Evolutionary conservation across 2,888 invertebrate species (phyloP).

Genomic region (Ypsolopha scabrella): DNA sequence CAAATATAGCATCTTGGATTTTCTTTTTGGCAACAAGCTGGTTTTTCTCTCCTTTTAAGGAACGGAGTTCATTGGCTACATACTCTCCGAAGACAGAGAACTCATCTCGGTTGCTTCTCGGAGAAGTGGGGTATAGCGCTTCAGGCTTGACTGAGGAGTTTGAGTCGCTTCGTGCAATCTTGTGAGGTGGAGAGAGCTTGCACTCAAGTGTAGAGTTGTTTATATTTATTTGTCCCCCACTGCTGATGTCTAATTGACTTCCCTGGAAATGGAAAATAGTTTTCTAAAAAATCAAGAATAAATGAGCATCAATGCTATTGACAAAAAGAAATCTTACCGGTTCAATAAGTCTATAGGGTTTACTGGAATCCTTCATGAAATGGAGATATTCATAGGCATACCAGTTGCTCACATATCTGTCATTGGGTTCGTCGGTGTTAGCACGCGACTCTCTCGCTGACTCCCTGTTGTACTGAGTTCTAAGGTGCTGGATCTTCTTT

Average conservation of each 20-base stretch:
- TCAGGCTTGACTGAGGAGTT: constrained; percentile 30
- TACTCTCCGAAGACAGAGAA: constrained; percentile 72
- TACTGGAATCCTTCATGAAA: constrained; percentile 69
- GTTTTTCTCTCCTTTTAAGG: constrained; percentile 66
- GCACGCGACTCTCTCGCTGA: constrained; percentile 65
- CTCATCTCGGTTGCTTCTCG: constrained; percentile 51
- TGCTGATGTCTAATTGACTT: constrained; percentile 20
- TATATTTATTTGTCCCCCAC: constrained; percentile 19
- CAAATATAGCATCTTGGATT: constrained; percentile 72
- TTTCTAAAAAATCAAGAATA: neutral
- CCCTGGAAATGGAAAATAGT: constrained; percentile 32
- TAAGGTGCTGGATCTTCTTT: constrained; percentile 71
- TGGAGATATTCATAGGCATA: constrained; percentile 71
- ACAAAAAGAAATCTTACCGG: constrained; percentile 27
- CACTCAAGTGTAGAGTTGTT: constrained; percentile 28
- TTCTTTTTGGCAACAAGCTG: constrained; percentile 69
- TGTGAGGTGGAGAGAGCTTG: constrained; percentile 41
- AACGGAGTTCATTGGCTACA: constrained; percentile 70
- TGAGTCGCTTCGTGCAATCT: constrained; percentile 32
- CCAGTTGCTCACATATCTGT: constrained; percentile 63
- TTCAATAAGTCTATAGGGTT: constrained; percentile 47
- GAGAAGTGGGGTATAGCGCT: constrained; percentile 19
- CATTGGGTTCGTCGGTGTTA: constrained; percentile 58
- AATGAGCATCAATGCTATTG: neutral
- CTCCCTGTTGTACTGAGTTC: constrained; percentile 73